A percentile compares a stretch with the other conserved stretches of the same genome.
These are phyloP conservation scores for Hydra vulgaris DNA, from an alignment of 30 jellyfish, hydroid and myxozoan genomes.

Conservation along the genomic window DNA sequence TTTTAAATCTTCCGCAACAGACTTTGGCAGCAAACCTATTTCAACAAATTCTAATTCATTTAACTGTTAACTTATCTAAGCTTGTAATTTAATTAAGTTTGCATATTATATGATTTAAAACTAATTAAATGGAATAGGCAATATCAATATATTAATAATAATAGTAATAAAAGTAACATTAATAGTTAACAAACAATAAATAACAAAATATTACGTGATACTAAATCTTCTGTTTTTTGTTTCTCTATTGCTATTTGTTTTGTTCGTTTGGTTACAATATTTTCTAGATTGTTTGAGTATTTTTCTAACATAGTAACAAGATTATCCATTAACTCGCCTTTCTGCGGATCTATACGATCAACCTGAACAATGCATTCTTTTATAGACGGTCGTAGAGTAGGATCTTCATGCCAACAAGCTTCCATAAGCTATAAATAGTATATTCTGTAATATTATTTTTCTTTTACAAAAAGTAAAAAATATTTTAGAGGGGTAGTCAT, in stretches of 20 bases:
- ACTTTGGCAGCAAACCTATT: slow-evolving; percentile 66
- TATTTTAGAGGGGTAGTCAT: too few species aligned
- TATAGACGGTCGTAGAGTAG: slow-evolving; percentile 60
- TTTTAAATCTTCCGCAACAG: slow-evolving; percentile 83
- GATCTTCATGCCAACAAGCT: slow-evolving; percentile 79
- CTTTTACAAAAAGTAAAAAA: background rate
- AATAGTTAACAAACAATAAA: background rate
- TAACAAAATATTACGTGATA: slow-evolving; percentile 50
- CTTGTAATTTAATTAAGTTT: too few species aligned
- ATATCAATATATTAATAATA: too few species aligned
- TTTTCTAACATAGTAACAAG: slow-evolving; percentile 84
- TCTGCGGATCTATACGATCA: slow-evolving; percentile 80
- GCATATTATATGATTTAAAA: too few species aligned
- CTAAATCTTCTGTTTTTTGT: slow-evolving; percentile 78
- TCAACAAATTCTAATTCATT: background rate
- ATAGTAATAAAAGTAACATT: too few species aligned
- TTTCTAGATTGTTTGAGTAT: slow-evolving; percentile 76
- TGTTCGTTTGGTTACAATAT: slow-evolving; percentile 72
- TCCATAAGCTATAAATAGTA: slow-evolving; percentile 41
- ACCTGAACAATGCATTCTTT: slow-evolving; percentile 38
- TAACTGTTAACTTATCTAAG: background rate
- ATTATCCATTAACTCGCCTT: slow-evolving; percentile 72
- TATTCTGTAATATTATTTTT: background rate
- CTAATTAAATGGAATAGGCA: background rate
- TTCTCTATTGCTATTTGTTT: slow-evolving; percentile 63